Base-by-base conservation (phyloP, 2,888 invertebrate species). In the Watsonalla binaria region DNA sequence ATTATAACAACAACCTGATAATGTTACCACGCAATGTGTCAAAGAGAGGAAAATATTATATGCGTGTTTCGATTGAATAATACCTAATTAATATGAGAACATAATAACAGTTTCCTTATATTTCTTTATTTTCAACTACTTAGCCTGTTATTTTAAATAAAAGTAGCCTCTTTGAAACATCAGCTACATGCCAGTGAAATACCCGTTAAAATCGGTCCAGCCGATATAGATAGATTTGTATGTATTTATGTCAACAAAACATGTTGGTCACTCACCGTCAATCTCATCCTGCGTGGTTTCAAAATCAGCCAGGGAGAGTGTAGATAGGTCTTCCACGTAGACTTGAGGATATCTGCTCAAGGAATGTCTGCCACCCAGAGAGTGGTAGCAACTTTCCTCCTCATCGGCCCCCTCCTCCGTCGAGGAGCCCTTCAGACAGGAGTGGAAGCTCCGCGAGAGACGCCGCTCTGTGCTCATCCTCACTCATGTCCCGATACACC, bases 371-470 rank as follows among this genome's bases (percentile, higher is more conserved):
- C 90, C 90, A 35, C 90, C 89, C 7, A 90, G 78, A 46, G 88
- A 90, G 72, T 90, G 90, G 72, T 90, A 90, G 74, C 89, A 90
- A 60, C 74, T 86, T 55, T 90, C 91, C 57, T 90, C 91, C 7
- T 88, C 88, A 66, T 90, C 90, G 34, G 84, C 86, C 45, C 85
- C 91, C 72, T 90, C 91, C 78, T 91, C 91, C 62, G 91, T 90
- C 58, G 91, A 90, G 57, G 92, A 91, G 45, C 94, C 94, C 66
- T 94, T 92, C 66, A 94, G 88, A 72, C 94, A 94, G 58, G 94
- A 93, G 84, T 94, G 94, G 79, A 94, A 94, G 75, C 94, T 93
- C 77, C 94, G 91, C 51, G 93, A 93, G 62, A 93, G 90, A 57
- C 94, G 91, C 61, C 93, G 85, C 74, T 92, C 92, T 75, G 91